Conservation (phyloP, 2,113 vertebrate species). For the Notothenia coriiceps region DNA sequence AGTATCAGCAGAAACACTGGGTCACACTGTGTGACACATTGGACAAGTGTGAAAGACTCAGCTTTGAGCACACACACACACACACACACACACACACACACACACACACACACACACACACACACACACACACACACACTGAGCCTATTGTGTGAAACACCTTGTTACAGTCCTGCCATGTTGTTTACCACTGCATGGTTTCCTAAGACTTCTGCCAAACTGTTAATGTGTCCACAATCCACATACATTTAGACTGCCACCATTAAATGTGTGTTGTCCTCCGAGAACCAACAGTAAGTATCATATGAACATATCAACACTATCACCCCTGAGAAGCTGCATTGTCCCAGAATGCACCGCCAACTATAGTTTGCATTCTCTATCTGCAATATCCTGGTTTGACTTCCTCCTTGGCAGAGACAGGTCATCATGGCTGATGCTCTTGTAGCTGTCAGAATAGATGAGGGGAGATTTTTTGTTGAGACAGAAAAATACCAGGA, state of each 20-base stretch:
- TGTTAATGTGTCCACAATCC: background rate
- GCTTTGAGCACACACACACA: slow-evolving; percentile 14
- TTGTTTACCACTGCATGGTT: slow-evolving; percentile 30
- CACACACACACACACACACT: slow-evolving; percentile 11
- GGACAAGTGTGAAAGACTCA: slow-evolving; percentile 66
- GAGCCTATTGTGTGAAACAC: slow-evolving; percentile 60
- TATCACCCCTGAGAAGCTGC: slow-evolving; percentile 27
- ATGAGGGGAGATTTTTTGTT: slow-evolving; percentile 44
- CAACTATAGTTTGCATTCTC: slow-evolving; percentile 1
- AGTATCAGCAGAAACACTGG: slow-evolving; percentile 55
- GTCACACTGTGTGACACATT: slow-evolving; percentile 49
- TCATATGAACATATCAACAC: background rate
- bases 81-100: slow-evolving; percentile 8
- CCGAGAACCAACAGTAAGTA: background rate
- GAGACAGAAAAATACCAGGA: slow-evolving; percentile 39
- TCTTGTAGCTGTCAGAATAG: slow-evolving; percentile 51
- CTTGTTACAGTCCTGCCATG: slow-evolving; percentile 30
- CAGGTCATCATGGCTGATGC: slow-evolving; percentile 34
- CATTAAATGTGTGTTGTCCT: background rate
- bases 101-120: no score
- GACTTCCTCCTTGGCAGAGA: slow-evolving; percentile 30
- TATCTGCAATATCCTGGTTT: slow-evolving; percentile 9
- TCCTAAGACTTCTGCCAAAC: slow-evolving; percentile 17
- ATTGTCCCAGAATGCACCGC: slow-evolving; percentile 7
- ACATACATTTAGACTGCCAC: background rate